Evolutionary conservation across 2,113 vertebrate species (phyloP).

Genomic region (Empidonax alnorum): DNA sequence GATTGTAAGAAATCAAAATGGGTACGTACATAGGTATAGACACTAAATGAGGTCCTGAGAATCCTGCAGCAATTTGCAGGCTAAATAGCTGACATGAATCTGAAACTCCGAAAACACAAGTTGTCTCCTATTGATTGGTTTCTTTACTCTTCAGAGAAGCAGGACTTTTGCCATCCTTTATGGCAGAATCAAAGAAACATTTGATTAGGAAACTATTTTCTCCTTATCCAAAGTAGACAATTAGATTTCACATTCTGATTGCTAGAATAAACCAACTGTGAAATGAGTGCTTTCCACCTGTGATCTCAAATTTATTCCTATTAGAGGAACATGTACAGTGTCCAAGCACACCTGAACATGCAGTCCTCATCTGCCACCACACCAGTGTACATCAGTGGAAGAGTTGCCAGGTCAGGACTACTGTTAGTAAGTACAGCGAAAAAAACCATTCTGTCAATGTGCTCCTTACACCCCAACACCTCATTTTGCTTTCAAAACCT

Average conservation of each 20-base stretch:
- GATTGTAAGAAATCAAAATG: background rate
- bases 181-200: background rate
- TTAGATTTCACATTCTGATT: background rate
- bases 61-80: background rate
- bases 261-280: background rate
- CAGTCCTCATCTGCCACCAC: background rate
- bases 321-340: background rate
- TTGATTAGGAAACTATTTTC: background rate
- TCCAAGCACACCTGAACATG: background rate
- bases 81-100: background rate
- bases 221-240: background rate
- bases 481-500: conserved; percentile 4
- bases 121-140: background rate
- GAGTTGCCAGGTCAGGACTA: background rate
- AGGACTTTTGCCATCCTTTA: background rate
- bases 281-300: background rate
- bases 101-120: background rate
- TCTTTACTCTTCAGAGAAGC: background rate
- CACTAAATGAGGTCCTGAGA: background rate
- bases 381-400: background rate
- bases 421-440: background rate
- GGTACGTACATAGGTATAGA: background rate
- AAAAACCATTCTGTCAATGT: background rate
- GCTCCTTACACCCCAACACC: background rate
- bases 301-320: background rate